Evolutionary conservation across 2,888 invertebrate genomes (phyloP).

Genomic region (Ametastegia equiseti): DNA sequence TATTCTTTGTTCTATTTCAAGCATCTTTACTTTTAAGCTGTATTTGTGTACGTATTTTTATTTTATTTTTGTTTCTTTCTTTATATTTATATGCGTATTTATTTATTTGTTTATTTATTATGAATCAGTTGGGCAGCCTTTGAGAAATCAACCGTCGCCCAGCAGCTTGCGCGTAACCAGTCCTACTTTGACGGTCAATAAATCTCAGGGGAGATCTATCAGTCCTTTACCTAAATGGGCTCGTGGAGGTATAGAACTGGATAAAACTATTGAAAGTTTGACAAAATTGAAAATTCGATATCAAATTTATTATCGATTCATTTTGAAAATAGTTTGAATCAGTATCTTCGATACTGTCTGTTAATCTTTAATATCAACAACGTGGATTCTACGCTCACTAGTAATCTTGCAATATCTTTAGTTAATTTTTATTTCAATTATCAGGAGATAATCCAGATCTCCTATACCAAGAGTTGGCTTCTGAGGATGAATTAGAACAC

Average conservation of each 20-base stretch:
- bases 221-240: conserved; percentile 81
- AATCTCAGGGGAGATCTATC: conserved; percentile 75
- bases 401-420: not conserved
- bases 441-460: conserved; percentile 80
- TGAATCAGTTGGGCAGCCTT: conserved; percentile 77
- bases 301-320: not conserved
- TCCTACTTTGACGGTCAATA: conserved; percentile 69
- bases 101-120: conserved; percentile 22
- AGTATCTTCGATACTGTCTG: not conserved
- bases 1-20: not conserved
- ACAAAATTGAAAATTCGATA: not conserved
- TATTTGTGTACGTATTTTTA: not conserved
- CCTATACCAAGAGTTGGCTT: conserved; percentile 78
- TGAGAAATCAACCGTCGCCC: conserved; percentile 78
- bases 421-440: conserved; percentile 59
- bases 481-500: conserved; percentile 72
- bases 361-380: not conserved
- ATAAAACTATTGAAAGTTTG: conserved; percentile 20
- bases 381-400: not conserved
- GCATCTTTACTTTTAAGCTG: not conserved
- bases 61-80: not conserved
- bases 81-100: not conserved
- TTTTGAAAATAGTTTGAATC: not conserved
- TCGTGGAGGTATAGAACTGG: conserved; percentile 76
- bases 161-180: conserved; percentile 75